Percentiles rank a stretch among this genome's conserved stretches.
Evolutionary conservation across 2,888 invertebrate genomes (phyloP).

Genomic region (Conomelus anceps): DNA sequence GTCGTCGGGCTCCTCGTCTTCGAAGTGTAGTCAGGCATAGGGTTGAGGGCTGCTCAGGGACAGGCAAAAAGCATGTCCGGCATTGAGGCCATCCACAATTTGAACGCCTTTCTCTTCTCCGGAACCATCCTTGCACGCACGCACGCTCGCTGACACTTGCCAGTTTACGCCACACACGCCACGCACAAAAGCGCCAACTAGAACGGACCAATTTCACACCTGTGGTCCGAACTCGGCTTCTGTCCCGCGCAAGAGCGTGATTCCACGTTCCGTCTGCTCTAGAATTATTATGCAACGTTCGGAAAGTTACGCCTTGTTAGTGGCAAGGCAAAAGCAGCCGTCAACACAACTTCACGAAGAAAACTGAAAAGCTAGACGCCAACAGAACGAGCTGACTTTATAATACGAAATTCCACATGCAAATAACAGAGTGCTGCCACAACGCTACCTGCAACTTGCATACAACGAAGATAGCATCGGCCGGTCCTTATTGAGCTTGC

Average conservation of each 20-base stretch:
- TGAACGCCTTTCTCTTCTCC: background rate
- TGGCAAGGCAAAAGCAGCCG: background rate
- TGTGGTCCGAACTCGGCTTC: background rate
- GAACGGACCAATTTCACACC: background rate
- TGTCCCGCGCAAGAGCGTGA: background rate
- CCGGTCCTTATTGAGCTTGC: background rate
- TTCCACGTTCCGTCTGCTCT: background rate
- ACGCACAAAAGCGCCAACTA: background rate
- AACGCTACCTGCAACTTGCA: background rate
- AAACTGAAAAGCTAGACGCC: background rate
- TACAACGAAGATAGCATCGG: background rate
- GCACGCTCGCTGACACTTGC: background rate
- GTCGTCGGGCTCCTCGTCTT: background rate
- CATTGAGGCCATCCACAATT: background rate
- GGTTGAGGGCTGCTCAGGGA: background rate
- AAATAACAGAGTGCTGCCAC: background rate
- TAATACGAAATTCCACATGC: background rate
- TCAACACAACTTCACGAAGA: background rate
- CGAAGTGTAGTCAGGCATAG: background rate
- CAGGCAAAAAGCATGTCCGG: background rate
- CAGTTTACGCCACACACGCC: background rate
- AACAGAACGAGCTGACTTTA: background rate
- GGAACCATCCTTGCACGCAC: background rate
- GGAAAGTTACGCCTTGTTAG: background rate
- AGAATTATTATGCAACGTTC: background rate